phyloP scores from a whole-genome alignment of 2,888 invertebrate species.

The Melipona bicolor region DNA sequence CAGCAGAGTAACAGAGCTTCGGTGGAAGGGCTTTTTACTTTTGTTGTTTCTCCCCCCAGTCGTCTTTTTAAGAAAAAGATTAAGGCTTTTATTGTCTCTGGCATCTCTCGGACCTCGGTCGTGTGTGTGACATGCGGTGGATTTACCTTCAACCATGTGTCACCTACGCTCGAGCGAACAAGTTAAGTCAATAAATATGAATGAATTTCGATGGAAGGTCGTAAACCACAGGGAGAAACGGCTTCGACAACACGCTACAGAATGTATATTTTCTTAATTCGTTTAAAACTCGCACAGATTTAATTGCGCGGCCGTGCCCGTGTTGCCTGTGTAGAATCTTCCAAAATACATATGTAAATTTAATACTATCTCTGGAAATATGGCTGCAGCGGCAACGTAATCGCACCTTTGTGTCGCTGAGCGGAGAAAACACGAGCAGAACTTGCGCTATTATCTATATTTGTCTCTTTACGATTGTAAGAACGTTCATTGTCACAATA shows the following conservation, averaged over 20 bases:
- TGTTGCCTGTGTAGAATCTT: constrained; percentile 19
- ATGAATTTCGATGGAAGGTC: neutral
- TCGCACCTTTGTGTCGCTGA: constrained; percentile 10
- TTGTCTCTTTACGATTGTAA: neutral
- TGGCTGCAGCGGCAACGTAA: constrained; percentile 17
- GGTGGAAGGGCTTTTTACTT: constrained; percentile 3
- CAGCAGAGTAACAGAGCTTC: constrained; percentile 12
- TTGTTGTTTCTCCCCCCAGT: neutral
- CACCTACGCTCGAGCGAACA: neutral
- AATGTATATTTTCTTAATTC: constrained; percentile 49
- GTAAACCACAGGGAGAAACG: neutral
- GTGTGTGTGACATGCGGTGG: too few species aligned
- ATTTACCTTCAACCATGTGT: neutral
- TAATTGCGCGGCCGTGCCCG: constrained; percentile 13
- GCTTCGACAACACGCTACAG: constrained; percentile 15
- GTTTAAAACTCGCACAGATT: constrained; percentile 26
- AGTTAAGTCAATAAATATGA: constrained; percentile 24
- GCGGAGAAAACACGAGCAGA: constrained; percentile 43
- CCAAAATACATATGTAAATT: constrained; percentile 13
- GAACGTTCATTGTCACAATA: neutral
- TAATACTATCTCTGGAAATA: constrained; percentile 34
- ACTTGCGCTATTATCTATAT: neutral
- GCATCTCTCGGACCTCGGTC: neutral
- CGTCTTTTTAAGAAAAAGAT: neutral
- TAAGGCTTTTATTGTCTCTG: neutral